Evolutionary conservation across 2,113 vertebrate species (phyloP), one percentile per base, ranked within the genome.

Genomic region (Cheilinus undulatus): DNA sequence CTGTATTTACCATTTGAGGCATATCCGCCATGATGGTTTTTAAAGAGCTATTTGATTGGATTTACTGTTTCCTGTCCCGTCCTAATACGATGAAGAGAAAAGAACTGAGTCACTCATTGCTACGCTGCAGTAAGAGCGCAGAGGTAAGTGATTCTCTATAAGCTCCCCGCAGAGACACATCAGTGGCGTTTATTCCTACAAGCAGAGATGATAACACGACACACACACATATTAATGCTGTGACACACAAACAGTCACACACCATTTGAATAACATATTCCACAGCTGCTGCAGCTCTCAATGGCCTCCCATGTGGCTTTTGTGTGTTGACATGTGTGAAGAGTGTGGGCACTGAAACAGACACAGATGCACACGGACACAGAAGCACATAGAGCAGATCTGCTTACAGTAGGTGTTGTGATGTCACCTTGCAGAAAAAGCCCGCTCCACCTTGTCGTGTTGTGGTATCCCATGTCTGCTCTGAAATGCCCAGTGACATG

Each of bases 211-310:
- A 90, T 86, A 88, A 85, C 80, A 34, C 27, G 3, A 13, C 68
- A 15, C 62, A 45, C 67, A 26, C 68, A 69, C 67, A 71, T 64
- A 81, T 70, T 64, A 77, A 80, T 53, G 60, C 72, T 52, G 38
- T 51, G 68, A 77, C 73, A 74, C 76, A 74, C 76, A 85, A 53
- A 74, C 82, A 90, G 88, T 88, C 88, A 90, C 86, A 89, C 86
- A 85, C 86, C 83, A 93, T 92, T 93, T 93, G 81, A 92, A 92
- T 92, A 91, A 92, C 90, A 91, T 89, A 92, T 93, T 93, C 81
- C 85, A 81, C 92, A 93, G 92, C 93, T 92, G 92, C 85, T 67
- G 60, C 73, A 70, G 86, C 83, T 92, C 86, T 92, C 89, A 78
- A 83, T 87, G 83, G 82, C 85, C 81, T 91, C 92, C 87, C 89